Evolutionary conservation across 2,797 vertebrate genomes (phyloP).

Genomic region (Cossypha dichroa): DNA sequence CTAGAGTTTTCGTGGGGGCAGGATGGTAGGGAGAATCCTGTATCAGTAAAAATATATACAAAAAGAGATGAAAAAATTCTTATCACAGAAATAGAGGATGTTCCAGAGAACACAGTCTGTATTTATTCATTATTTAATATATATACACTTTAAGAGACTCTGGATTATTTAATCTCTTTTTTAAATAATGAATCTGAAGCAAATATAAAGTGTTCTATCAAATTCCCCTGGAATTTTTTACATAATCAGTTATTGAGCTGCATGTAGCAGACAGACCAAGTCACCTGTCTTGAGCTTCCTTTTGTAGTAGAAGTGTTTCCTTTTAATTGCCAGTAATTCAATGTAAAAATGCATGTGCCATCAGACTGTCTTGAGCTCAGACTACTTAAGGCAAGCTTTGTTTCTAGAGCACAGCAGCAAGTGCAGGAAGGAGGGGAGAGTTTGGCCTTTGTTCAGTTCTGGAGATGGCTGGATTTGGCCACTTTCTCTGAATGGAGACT

Average conservation of each 20-base stretch:
- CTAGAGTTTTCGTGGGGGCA: neutral
- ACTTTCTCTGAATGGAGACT: neutral
- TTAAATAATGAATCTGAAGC: neutral
- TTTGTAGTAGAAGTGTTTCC: neutral
- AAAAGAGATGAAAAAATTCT: neutral
- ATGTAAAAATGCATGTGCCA: constrained; percentile 10
- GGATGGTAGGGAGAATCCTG: neutral
- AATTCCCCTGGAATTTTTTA: neutral
- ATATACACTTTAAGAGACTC: neutral
- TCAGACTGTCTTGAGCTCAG: neutral
- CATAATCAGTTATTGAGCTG: neutral
- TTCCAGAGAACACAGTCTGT: neutral
- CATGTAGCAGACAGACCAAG: neutral
- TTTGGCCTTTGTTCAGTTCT: neutral
- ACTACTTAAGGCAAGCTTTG: neutral
- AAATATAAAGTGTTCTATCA: neutral
- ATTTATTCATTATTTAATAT: neutral
- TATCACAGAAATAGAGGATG: neutral
- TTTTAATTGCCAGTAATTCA: neutral
- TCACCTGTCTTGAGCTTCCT: neutral
- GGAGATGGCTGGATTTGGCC: neutral
- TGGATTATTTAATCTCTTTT: neutral
- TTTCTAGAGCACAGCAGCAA: neutral
- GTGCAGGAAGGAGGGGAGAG: neutral
- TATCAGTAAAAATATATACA: neutral